These are phyloP conservation scores for Emys orbicularis DNA, from an alignment of 2,797 vertebrate genomes.

Conservation along the genomic window DNA sequence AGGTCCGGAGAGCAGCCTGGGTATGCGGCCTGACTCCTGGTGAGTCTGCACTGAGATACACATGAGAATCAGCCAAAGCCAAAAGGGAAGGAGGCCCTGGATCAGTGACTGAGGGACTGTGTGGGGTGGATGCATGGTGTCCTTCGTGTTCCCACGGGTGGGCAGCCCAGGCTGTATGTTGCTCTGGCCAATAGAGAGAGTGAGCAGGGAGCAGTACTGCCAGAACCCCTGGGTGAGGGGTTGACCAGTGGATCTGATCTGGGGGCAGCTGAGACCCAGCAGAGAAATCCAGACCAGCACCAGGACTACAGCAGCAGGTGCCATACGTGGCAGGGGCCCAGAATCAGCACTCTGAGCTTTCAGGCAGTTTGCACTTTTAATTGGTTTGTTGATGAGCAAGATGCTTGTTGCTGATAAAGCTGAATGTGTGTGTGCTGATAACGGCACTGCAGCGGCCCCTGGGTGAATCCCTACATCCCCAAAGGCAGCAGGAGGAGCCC, in stretches of 20 bases:
- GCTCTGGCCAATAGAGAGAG: neutral
- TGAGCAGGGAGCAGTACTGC: accelerated
- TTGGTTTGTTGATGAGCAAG: neutral
- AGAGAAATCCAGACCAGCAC: accelerated
- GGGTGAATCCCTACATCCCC: neutral
- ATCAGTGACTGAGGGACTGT: neutral
- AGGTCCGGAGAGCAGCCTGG: neutral
- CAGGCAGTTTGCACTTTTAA: neutral
- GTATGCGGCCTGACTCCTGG: neutral
- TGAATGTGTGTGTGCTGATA: neutral
- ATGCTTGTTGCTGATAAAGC: neutral
- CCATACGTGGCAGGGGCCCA: neutral
- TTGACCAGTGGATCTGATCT: accelerated
- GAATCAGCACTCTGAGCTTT: neutral
- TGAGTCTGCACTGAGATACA: neutral
- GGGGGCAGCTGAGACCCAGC: neutral
- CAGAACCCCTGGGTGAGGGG: neutral
- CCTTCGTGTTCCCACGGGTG: neutral
- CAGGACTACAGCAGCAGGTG: neutral
- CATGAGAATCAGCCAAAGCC: neutral
- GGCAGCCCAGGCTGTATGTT: neutral
- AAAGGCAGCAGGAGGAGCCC: too few species aligned
- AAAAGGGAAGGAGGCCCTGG: neutral
- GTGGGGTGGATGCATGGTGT: neutral
- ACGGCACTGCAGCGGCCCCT: neutral